These are phyloP conservation scores for Octomys mimax DNA, from an alignment of 2,797 vertebrate genomes.

Conservation along the genomic window DNA sequence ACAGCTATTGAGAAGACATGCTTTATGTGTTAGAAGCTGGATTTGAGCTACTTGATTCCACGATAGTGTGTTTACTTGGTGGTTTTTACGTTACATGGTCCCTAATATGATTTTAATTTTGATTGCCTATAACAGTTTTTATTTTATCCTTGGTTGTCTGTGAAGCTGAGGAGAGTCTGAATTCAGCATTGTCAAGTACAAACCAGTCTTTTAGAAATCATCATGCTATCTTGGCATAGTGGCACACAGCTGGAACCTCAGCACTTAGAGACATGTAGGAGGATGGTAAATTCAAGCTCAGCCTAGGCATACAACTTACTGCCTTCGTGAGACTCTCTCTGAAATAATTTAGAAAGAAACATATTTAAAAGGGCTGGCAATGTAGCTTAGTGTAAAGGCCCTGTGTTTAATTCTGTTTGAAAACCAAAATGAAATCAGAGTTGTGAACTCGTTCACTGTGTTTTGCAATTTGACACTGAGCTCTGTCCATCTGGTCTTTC, in stretches of 20 bases:
- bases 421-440: background rate
- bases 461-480: background rate
- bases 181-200: background rate
- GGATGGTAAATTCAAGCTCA: no score
- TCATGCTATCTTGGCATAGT: background rate
- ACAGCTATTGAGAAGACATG: background rate
- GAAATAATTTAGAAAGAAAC: background rate
- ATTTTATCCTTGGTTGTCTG: background rate
- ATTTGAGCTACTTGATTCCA: background rate
- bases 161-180: background rate
- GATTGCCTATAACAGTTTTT: slow-evolving; percentile 22
- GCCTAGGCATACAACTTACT: background rate
- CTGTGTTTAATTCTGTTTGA: background rate
- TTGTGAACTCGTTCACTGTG: background rate
- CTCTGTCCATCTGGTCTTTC: background rate
- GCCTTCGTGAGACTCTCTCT: background rate
- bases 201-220: background rate
- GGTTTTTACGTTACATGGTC: background rate
- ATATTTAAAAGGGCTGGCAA: background rate
- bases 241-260: background rate
- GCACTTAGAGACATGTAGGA: background rate
- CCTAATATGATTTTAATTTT: slow-evolving; percentile 27
- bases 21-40: background rate
- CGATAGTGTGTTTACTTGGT: background rate
- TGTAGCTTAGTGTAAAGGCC: background rate